Evolutionary conservation across 2,888 invertebrate species (phyloP), one percentile per base, ranked within the genome.

Genomic region (Sminthurinus aureus): DNA sequence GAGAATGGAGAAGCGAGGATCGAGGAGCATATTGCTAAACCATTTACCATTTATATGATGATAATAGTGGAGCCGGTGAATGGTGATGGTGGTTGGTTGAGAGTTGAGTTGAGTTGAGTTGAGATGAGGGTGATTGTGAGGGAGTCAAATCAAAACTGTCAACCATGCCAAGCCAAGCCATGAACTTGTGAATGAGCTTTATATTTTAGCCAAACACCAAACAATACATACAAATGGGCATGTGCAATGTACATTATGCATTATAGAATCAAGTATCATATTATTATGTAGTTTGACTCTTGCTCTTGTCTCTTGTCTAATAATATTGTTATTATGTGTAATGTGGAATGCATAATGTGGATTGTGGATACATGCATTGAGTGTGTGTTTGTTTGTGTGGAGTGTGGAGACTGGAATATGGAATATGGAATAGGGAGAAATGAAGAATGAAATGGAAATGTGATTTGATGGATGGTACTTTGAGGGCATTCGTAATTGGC

Each of bases 401-500:
- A 67, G 58, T 67, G 67, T 67, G 20, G n/a, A n/a, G 11, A 13
- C n/a, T 67, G n/a, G 71, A 20, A 24, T 20, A n/a, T n/a, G n/a
- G n/a, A n/a, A n/a, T n/a, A n/a, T 71, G 20, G 71, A 71, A 18
- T 11, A 15, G 18, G 22, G 58, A 64, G 51, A n/a, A 38, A 11
- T 26, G 74, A 20, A 77, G 52, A 76, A 26, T 52, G 51, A 58
- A 58, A 58, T 58, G 22, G 52, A 58, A 58, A 20, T 58, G 58
- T 58, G 77, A 77, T 77, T 77, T 77, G 77, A 77, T 64, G 77
- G 77, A 77, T 77, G 24, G 24, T 9, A 77, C 77, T 77, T 77
- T 58, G 24, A 58, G 51, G 51, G 20, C 58, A 71, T 69, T 69
- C n/a, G 76, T 20, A 50, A 77, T 77, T 77, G 77, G 77, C 64